Evolutionary conservation across 1,140 invertebrate genomes (phyloP).

Genomic region (Plodia interpunctella): DNA sequence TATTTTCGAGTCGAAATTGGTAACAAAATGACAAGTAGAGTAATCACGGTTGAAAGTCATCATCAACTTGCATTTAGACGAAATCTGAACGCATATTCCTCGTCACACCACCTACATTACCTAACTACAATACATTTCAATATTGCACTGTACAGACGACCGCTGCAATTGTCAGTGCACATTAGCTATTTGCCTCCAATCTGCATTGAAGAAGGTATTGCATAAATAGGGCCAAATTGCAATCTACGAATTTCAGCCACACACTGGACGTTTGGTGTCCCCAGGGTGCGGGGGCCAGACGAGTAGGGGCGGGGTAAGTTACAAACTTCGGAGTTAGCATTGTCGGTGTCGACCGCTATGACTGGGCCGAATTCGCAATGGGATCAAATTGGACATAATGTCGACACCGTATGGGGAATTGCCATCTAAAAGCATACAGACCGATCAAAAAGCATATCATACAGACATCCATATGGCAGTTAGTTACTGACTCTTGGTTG

Average conservation of each 20-base stretch:
- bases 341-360: constrained; percentile 50
- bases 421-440: constrained; percentile 1
- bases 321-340: constrained; percentile 61
- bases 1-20: too few species aligned
- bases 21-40: too few species aligned
- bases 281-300: constrained; percentile 29
- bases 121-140: too few species aligned
- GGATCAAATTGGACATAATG: constrained; percentile 60
- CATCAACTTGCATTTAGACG: too few species aligned
- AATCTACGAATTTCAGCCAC: constrained; percentile 51
- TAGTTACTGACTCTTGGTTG: too few species aligned
- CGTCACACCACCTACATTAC: too few species aligned
- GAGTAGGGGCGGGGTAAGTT: constrained; percentile 45
- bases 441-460: too few species aligned
- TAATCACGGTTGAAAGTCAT: too few species aligned
- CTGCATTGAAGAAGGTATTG: constrained; percentile 31
- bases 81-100: too few species aligned
- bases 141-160: background rate
- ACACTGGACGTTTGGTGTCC: constrained; percentile 36
- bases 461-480: too few species aligned
- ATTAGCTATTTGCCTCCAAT: constrained; percentile 9
- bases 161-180: background rate
- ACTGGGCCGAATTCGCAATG: constrained; percentile 46
- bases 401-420: constrained; percentile 43
- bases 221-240: constrained; percentile 63